phyloP scores from a whole-genome alignment of 2,113 vertebrate genomes.

The Calidris pugnax region DNA sequence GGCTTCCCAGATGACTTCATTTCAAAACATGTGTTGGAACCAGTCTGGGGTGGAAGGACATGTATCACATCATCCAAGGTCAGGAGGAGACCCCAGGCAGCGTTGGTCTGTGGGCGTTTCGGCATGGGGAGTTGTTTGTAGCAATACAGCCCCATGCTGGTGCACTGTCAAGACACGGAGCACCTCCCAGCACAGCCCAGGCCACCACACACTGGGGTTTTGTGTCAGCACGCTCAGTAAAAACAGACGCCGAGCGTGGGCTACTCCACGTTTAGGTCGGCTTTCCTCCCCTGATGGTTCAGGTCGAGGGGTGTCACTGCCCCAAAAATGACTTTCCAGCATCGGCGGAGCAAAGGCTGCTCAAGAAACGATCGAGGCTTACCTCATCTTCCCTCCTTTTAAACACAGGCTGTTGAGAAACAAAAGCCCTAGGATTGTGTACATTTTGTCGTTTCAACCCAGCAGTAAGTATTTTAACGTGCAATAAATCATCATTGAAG shows the following conservation, averaged over 20 bases:
- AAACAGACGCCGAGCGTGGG: neutral
- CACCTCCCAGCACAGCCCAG: neutral
- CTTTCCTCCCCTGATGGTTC: neutral
- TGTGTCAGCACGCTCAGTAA: neutral
- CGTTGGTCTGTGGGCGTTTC: fast-evolving
- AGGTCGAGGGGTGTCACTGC: neutral
- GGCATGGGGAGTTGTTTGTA: neutral
- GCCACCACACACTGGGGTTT: fast-evolving
- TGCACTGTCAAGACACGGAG: fast-evolving
- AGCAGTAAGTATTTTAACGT: neutral
- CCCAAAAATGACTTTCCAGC: neutral
- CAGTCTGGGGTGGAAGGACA: neutral
- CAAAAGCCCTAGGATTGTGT: neutral
- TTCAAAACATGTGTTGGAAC: neutral
- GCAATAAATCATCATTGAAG: neutral
- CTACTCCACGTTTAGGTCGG: neutral
- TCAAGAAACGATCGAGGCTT: neutral
- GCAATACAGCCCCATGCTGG: neutral
- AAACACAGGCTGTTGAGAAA: neutral
- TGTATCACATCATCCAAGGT: neutral
- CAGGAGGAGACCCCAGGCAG: neutral
- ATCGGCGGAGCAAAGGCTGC: neutral
- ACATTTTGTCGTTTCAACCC: neutral
- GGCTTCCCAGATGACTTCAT: neutral
- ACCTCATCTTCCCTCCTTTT: neutral